Evolutionary conservation across 2,113 vertebrate genomes (phyloP).

Genomic region (Poecile atricapillus): DNA sequence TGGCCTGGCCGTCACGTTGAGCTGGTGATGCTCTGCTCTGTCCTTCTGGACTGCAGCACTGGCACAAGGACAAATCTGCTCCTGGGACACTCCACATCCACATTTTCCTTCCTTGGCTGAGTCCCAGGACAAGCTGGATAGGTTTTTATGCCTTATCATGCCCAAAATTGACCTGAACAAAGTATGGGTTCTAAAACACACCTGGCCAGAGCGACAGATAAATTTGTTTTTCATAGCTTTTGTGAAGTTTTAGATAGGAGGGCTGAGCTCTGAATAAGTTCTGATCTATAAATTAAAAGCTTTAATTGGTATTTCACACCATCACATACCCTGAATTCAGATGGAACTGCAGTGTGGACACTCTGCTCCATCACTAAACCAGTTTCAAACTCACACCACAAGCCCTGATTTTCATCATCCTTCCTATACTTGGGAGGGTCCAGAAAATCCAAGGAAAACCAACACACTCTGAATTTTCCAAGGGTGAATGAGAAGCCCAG

Average conservation of each 20-base stretch:
- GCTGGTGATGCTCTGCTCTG: background rate
- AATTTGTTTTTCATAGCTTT: background rate
- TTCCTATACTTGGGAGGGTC: rapidly evolving
- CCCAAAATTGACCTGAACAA: background rate
- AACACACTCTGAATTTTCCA: background rate
- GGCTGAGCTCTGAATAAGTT: background rate
- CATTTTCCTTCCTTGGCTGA: background rate
- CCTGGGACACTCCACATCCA: background rate
- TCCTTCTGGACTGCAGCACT: background rate
- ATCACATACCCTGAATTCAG: background rate
- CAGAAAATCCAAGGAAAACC: background rate
- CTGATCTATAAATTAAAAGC: background rate
- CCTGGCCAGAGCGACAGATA: background rate
- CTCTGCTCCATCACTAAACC: background rate
- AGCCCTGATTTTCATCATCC: background rate
- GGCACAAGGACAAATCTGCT: background rate
- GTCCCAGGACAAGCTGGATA: rapidly evolving
- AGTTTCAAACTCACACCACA: background rate
- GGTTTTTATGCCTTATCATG: background rate
- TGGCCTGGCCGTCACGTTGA: rapidly evolving
- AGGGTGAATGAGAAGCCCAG: background rate
- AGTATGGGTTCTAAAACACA: background rate
- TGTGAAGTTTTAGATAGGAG: background rate
- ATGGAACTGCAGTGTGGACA: background rate
- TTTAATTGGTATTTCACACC: background rate